Evolutionary conservation across 2,888 invertebrate genomes (phyloP), one percentile per base, ranked within the genome.

Genomic region (Drosophila conformis): DNA sequence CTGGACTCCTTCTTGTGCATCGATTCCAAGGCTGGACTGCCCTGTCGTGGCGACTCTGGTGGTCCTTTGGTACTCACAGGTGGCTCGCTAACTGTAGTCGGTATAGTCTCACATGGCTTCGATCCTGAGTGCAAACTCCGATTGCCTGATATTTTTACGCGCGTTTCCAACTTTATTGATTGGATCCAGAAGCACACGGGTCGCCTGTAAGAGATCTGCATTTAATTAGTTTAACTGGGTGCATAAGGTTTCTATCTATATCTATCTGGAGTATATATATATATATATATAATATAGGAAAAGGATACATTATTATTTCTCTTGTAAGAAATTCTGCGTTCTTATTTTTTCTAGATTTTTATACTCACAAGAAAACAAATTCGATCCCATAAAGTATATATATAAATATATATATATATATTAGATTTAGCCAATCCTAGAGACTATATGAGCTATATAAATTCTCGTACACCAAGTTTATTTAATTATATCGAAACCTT

Each of bases 81-180:
- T 58, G 64, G 59, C n/a, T 60, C 73, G 0, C 31, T 11, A 8
- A 82, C 79, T 5, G 2, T 89, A 4, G 76, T 84, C n/a, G 84
- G 84, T 0, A 38, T 84, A n/a, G 82, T 84, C 1, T 89, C 84
- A 1, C 90, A 87, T 31, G 84, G 84, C 0, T 87, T 13, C 27
- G 90, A 83, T 61, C 11, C 0, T 1, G 33, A 51, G 8, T 84
- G 90, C 27, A 29, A 36, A 18, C 10, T 69, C 1, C 64, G 46
- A 8, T 11, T 87, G n/a, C 88, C 84, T 0, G 84, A 89, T 38
- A 33, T 84, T 35, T 69, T 71, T 4, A 85, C 71, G 3, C 71
- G 84, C 0, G 90, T 85, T 18, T 69, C 80, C 2, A 58, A 51
- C 6, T 79, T 48, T 31, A 4, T 73, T 0, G 25, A 42, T 40